Conservation (phyloP, 2,888 invertebrate species). For the Eupeodes luniger region DNA sequence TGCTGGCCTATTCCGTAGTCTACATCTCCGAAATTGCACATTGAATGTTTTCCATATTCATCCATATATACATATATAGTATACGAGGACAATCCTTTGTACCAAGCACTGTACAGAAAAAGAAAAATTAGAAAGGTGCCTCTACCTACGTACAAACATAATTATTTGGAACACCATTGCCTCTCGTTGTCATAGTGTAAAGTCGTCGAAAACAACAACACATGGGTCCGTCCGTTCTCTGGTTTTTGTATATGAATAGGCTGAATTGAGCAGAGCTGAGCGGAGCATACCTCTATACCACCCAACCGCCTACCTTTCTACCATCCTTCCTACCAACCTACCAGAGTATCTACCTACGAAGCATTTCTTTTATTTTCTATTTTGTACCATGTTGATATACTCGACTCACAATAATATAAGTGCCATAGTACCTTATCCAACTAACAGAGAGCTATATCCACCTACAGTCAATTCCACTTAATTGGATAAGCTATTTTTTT, state of each 20-base stretch:
- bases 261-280: no score
- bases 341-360: background rate
- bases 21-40: constrained; percentile 66
- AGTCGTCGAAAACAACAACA: constrained; percentile 54
- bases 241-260: background rate
- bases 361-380: constrained; percentile 14
- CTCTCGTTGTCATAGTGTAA: constrained; percentile 59
- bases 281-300: no score
- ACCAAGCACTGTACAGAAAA: constrained; percentile 16
- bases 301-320: no score
- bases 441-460: constrained; percentile 16
- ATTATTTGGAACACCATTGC: constrained; percentile 38
- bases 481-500: background rate
- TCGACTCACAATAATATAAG: constrained; percentile 6
- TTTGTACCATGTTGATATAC: background rate
- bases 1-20: constrained; percentile 71
- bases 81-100: constrained; percentile 43
- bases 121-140: constrained; percentile 22
- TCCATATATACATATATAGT: constrained; percentile 1
- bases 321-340: no score
- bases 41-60: constrained; percentile 60
- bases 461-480: background rate
- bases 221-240: background rate
- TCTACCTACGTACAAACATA: background rate
- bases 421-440: background rate